A percentile compares a stretch with the other conserved stretches of the same genome.
Evolutionary conservation across 2,113 vertebrate genomes (phyloP).

Genomic region (Tetrax tetrax): DNA sequence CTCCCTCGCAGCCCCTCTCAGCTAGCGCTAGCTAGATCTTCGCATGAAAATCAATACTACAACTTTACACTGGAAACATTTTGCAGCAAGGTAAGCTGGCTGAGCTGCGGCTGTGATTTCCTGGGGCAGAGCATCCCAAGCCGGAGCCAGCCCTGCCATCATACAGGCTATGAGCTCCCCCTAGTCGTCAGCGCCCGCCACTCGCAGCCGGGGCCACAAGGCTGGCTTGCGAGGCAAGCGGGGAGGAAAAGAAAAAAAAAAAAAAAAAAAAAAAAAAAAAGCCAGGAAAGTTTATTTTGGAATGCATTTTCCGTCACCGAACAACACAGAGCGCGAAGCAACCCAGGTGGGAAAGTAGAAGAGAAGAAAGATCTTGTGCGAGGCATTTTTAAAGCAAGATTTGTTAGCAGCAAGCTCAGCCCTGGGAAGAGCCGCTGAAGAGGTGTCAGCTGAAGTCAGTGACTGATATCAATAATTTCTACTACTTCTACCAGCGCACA

Average conservation of each 20-base stretch:
- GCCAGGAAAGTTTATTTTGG: conserved; percentile 79
- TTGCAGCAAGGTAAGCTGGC: conserved; percentile 15
- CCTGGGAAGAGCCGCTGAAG: neutral
- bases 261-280: neutral
- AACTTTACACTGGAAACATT: neutral
- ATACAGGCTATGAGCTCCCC: conserved; percentile 78
- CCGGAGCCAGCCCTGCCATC: conserved; percentile 17
- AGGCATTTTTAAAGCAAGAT: neutral
- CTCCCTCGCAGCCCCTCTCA: conserved; percentile 61
- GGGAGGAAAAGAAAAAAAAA: neutral
- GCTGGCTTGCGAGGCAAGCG: conserved; percentile 16
- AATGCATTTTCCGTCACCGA: conserved; percentile 66
- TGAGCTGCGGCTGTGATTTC: neutral
- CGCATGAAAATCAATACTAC: conserved; percentile 61
- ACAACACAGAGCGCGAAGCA: neutral
- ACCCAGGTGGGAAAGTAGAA: conserved; percentile 23
- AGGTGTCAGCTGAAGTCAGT: neutral
- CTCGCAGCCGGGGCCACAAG: neutral
- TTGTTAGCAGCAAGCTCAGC: neutral
- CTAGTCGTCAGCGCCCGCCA: conserved; percentile 72
- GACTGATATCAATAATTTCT: neutral
- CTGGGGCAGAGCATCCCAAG: neutral
- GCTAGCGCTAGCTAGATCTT: conserved; percentile 37
- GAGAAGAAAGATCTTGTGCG: neutral
- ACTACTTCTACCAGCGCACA: neutral